Conservation (phyloP, 30 jellyfish, hydroid and myxozoan species). For the Chrysaora quinquecirrha region DNA sequence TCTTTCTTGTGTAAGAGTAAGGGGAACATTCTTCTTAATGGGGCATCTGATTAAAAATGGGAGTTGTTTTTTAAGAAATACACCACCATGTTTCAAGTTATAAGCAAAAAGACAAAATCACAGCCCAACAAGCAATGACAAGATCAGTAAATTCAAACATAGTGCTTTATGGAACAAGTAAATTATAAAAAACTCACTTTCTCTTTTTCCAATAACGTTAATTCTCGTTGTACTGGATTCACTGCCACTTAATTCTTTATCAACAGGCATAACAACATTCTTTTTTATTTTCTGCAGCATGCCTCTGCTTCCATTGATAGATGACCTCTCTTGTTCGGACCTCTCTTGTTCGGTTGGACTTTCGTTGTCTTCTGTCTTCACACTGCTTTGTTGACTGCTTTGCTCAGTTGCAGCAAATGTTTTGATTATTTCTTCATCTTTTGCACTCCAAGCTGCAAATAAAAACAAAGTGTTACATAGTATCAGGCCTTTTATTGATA, state of each 20-base stretch:
- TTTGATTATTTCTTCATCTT: constrained; percentile 47
- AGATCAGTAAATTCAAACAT: too few species aligned
- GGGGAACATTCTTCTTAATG: not conserved
- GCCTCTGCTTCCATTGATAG: constrained; percentile 66
- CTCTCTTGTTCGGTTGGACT: constrained; percentile 17
- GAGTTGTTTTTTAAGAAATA: not conserved
- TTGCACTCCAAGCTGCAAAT: constrained; percentile 73
- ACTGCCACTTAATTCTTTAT: constrained; percentile 55
- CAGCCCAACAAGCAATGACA: too few species aligned
- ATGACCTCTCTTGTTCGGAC: constrained; percentile 44
- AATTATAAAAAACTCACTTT: constrained; percentile 42
- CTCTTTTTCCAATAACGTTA: constrained; percentile 52
- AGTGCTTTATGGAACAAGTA: too few species aligned
- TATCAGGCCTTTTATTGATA: not conserved
- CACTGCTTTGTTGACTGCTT: not conserved
- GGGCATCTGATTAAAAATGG: not conserved
- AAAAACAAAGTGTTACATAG: too few species aligned
- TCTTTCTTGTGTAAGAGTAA: not conserved
- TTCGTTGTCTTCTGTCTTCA: not conserved
- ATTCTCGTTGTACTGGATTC: constrained; percentile 36
- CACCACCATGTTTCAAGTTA: too few species aligned
- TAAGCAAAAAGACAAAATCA: too few species aligned
- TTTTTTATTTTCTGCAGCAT: constrained; percentile 79
- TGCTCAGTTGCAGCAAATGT: constrained; percentile 36
- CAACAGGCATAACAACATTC: constrained; percentile 69